phyloP scores from a whole-genome alignment of 2,888 invertebrate genomes.

The Drosophila birchii region DNA sequence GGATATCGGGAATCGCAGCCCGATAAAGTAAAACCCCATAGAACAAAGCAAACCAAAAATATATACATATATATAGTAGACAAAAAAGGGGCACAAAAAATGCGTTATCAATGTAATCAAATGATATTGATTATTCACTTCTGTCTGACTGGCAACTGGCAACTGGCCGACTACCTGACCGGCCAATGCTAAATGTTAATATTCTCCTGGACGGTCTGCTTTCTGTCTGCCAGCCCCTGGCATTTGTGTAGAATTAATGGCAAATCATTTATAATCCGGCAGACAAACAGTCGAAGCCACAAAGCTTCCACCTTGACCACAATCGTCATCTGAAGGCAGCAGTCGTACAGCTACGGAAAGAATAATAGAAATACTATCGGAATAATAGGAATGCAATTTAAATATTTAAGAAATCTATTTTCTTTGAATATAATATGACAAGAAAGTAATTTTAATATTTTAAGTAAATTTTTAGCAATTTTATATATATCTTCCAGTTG shows the following conservation, averaged over 20 bases:
- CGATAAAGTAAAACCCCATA: constrained; percentile 34
- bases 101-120: constrained; percentile 48
- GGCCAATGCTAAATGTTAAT: constrained; percentile 34
- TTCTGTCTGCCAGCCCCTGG: constrained; percentile 41
- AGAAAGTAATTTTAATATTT: neutral
- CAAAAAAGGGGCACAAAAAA: constrained; percentile 20
- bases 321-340: constrained; percentile 32
- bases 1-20: constrained; percentile 40
- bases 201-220: constrained; percentile 25
- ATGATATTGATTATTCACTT: constrained; percentile 48
- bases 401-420: neutral
- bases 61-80: neutral
- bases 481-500: too few relatives aligned
- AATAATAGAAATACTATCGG: neutral
- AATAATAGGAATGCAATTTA: neutral
- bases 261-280: constrained; percentile 71
- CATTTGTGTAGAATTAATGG: constrained; percentile 51
- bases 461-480: too few relatives aligned
- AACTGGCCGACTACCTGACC: constrained; percentile 28
- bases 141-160: constrained; percentile 27
- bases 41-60: constrained; percentile 22
- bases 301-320: constrained; percentile 49
- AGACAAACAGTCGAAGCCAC: constrained; percentile 68
- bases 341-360: neutral
- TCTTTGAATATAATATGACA: neutral